Evolutionary conservation across 2,797 vertebrate genomes (phyloP).

Genomic region (Galagoides demidoff): DNA sequence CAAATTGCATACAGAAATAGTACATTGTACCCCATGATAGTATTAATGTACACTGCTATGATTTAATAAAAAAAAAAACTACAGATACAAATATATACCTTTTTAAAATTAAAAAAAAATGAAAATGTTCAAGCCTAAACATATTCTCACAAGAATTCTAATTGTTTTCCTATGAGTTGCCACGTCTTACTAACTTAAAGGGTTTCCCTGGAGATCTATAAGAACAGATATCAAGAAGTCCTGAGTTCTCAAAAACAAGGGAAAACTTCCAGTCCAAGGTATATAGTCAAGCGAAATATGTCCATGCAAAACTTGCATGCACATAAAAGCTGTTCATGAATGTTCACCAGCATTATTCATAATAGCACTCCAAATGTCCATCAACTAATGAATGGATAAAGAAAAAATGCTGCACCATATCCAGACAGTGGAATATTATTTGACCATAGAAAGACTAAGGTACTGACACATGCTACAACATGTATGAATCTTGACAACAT

Average conservation of each 20-base stretch:
- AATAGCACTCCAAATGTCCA: background rate
- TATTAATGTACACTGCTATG: too few species aligned
- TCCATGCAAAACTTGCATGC: background rate
- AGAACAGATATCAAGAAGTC: constrained; percentile 40
- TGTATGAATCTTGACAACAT: background rate
- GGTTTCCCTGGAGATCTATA: background rate
- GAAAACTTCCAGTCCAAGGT: background rate
- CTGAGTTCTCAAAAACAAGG: constrained; percentile 15
- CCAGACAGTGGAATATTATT: background rate
- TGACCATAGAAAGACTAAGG: background rate
- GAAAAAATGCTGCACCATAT: background rate
- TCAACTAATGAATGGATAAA: background rate
- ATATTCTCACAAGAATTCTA: background rate
- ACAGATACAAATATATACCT: too few species aligned
- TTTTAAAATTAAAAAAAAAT: too few species aligned
- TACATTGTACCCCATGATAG: too few species aligned
- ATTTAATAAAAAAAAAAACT: too few species aligned
- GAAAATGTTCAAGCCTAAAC: background rate
- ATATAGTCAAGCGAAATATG: background rate
- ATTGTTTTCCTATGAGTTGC: background rate
- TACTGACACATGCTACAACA: background rate
- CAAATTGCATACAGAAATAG: too few species aligned
- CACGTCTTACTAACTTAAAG: constrained; percentile 26
- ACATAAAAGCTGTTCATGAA: background rate
- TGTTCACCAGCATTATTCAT: background rate